Conservation (phyloP, 2,888 invertebrate genomes). For the Dynastes maya region DNA sequence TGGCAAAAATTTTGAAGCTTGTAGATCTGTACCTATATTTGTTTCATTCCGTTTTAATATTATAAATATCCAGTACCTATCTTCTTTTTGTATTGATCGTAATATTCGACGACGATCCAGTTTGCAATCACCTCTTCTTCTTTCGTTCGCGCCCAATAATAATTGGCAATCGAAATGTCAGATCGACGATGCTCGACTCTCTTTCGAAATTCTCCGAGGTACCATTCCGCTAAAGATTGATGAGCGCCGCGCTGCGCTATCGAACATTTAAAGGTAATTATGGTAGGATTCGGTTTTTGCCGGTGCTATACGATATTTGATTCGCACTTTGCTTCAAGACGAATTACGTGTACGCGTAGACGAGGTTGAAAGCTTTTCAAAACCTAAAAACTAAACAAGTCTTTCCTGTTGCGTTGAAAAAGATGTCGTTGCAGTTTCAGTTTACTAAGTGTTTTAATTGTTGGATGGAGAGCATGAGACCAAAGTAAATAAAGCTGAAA, state of each 20-base stretch:
- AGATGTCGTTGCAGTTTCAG: no score
- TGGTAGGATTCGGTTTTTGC: slow-evolving; percentile 1
- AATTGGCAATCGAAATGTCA: slow-evolving; percentile 38
- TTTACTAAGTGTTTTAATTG: no score
- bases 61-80: no score
- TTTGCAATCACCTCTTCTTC: no score
- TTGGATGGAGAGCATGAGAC: no score
- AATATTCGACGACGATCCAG: no score
- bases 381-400: neutral
- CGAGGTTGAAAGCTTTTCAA: neutral
- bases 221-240: slow-evolving; percentile 28
- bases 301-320: neutral
- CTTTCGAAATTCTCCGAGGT: slow-evolving; percentile 21
- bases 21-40: no score
- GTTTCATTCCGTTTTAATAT: no score
- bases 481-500: no score
- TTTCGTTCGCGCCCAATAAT: neutral
- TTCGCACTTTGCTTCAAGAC: neutral
- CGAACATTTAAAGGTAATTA: slow-evolving; percentile 10
- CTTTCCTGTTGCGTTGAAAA: no score
- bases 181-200: slow-evolving; percentile 21
- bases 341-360: neutral
- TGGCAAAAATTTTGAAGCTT: no score
- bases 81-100: no score
- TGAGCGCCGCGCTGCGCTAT: slow-evolving; percentile 6